A percentile compares a stretch with the other conserved stretches of the same genome.
Evolutionary conservation across 2,888 invertebrate species (phyloP).

Genomic region (Microplitis manilae): DNA sequence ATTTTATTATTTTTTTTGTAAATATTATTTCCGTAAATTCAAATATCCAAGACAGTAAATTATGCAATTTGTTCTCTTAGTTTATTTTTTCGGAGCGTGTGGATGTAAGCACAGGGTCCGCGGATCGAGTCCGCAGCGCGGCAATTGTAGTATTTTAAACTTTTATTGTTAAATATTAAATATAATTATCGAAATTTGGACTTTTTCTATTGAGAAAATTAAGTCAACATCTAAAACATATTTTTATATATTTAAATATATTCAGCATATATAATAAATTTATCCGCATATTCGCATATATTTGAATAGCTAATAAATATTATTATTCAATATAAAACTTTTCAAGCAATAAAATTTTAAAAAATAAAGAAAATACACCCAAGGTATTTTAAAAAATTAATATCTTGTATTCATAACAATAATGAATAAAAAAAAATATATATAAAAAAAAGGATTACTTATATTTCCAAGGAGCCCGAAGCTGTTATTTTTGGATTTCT

Average conservation of each 20-base stretch:
- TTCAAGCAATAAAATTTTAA: not conserved
- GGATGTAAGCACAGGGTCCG: no score
- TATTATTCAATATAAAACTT: conserved; percentile 1
- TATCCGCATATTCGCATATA: not conserved
- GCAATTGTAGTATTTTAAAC: no score
- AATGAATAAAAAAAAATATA: not conserved
- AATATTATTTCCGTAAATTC: not conserved
- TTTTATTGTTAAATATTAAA: no score
- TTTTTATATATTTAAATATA: not conserved
- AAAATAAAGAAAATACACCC: not conserved
- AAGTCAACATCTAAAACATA: not conserved
- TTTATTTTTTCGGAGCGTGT: no score
- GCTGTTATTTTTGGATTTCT: not conserved
- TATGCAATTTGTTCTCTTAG: not conserved
- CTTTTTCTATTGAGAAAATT: not conserved
- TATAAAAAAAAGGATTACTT: not conserved
- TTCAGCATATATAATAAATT: not conserved
- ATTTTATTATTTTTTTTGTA: not conserved
- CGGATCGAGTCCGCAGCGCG: not conserved
- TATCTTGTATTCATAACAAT: not conserved
- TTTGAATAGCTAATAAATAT: not conserved
- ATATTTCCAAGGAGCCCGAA: not conserved
- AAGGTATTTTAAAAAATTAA: not conserved
- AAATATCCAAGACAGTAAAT: not conserved
- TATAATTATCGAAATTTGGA: no score